Evolutionary conservation across 2,113 vertebrate species (phyloP), one percentile per base, ranked within the genome.

Genomic region (Sminthopsis crassicaudata): DNA sequence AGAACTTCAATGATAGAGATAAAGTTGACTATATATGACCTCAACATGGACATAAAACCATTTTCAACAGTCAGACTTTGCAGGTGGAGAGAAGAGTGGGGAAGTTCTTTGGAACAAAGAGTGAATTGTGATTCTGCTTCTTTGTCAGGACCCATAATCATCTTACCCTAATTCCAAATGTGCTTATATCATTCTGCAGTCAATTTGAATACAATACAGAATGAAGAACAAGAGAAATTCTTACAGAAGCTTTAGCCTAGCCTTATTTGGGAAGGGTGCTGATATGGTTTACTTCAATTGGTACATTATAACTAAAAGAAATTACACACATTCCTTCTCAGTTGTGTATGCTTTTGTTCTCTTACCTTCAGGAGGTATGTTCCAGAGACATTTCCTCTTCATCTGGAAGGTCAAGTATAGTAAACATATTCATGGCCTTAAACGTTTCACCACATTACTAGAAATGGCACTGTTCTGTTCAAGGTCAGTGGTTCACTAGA

Each of bases 261-360:
- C 89, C 84, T 93, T 57, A 53, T 90, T 2, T n/a, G 50, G 51
- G 53, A 76, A 94, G 93, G 76, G 52, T 88, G 55, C 24, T 90
- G 1, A 42, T 8, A 3, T 16, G 57, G 10, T 30, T 10, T 53
- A 2, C n/a, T 14, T 84, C 24, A 67, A 60, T 36, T 0, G 42
- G 46, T 30, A 92, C 89, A 48, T 11, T 95, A 92, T 95, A 92
- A 76, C 95, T 94, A 96, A 96, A 93, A 51, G 30, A 53, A 96
- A 36, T 16, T 25, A 10, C 46, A 54, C 25, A 60, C 0, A 0
- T 24, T 24, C 14, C 46, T 16, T 8, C 27, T 60, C 53, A 24
- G 92, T 36, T 23, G 84, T 46, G 11, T 0, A 54, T 55, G 11
- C 42, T n/a, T 26, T 93, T 60, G 48, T 52, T 93, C 30, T 22